Percentiles rank a stretch among this genome's conserved stretches.
Evolutionary conservation across 2,888 invertebrate species (phyloP).

Genomic region (Myathropa florea): DNA sequence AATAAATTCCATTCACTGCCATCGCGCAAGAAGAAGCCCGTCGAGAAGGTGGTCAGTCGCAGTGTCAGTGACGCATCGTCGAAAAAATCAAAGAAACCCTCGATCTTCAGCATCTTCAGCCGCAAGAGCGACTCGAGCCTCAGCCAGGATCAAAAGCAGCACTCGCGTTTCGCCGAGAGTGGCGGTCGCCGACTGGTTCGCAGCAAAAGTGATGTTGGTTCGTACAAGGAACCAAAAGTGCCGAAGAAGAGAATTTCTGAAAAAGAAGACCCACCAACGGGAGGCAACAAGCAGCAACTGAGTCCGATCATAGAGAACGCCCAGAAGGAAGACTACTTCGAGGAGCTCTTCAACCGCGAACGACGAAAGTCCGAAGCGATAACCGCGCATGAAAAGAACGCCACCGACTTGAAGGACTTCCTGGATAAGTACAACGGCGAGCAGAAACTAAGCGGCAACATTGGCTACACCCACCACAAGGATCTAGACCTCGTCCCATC

Average conservation of each 20-base stretch:
- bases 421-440: constrained; percentile 76
- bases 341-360: constrained; percentile 74
- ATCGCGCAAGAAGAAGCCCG: constrained; percentile 83
- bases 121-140: constrained; percentile 83
- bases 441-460: constrained; percentile 80
- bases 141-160: constrained; percentile 76
- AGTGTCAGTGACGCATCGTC: constrained; percentile 83
- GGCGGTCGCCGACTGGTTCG: constrained; percentile 82
- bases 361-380: constrained; percentile 79
- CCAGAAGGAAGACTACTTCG: constrained; percentile 87
- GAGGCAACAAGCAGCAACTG: constrained; percentile 82
- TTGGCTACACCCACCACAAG: constrained; percentile 82
- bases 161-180: constrained; percentile 82
- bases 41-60: constrained; percentile 81
- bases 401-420: constrained; percentile 76
- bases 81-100: constrained; percentile 83
- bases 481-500: constrained; percentile 80
- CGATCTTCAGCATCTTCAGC: constrained; percentile 85
- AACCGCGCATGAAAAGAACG: constrained; percentile 78
- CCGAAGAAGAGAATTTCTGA: constrained; percentile 81
- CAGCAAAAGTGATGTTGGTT: constrained; percentile 85
- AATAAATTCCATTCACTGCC: constrained; percentile 86
- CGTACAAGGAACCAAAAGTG: constrained; percentile 74
- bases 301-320: constrained; percentile 91
- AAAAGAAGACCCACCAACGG: constrained; percentile 80